These are phyloP conservation scores for Oxyura jamaicensis DNA, from an alignment of 2,113 vertebrate species.

Conservation along the genomic window DNA sequence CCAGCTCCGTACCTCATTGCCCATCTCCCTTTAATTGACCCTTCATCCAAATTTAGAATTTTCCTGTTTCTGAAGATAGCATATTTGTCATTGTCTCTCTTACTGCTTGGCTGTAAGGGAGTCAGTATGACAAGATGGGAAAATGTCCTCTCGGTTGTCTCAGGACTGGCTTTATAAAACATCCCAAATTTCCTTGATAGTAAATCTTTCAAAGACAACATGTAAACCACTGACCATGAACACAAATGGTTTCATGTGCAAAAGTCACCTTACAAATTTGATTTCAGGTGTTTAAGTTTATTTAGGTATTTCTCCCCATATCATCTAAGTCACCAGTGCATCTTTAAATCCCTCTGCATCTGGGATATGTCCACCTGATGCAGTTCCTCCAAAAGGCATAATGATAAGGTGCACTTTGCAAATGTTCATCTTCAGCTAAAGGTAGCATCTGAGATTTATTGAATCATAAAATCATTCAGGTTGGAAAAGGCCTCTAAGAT, in stretches of 20 bases:
- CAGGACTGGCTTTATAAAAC: background rate
- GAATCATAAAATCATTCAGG: too few species aligned
- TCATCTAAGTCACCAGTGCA: background rate
- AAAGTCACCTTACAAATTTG: background rate
- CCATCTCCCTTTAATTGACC: background rate
- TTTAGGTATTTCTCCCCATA: background rate
- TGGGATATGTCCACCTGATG: background rate
- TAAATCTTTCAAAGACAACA: background rate
- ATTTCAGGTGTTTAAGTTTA: background rate
- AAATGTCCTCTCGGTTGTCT: background rate
- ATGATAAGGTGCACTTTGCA: background rate
- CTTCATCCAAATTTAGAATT: background rate
- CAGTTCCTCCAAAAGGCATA: background rate
- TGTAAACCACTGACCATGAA: background rate
- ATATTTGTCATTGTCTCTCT: background rate
- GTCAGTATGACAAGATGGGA: background rate
- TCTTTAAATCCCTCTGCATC: conserved; percentile 18
- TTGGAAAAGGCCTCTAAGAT: too few species aligned
- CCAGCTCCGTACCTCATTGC: background rate
- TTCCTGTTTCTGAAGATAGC: background rate
- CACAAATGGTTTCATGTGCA: background rate
- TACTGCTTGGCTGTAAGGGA: background rate
- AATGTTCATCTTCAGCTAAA: background rate
- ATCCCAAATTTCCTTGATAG: background rate
- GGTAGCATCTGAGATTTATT: background rate